A percentile compares a stretch with the other conserved stretches of the same genome.
These are phyloP conservation scores for Molanna angustata DNA, from an alignment of 2,888 invertebrate genomes.

Conservation along the genomic window DNA sequence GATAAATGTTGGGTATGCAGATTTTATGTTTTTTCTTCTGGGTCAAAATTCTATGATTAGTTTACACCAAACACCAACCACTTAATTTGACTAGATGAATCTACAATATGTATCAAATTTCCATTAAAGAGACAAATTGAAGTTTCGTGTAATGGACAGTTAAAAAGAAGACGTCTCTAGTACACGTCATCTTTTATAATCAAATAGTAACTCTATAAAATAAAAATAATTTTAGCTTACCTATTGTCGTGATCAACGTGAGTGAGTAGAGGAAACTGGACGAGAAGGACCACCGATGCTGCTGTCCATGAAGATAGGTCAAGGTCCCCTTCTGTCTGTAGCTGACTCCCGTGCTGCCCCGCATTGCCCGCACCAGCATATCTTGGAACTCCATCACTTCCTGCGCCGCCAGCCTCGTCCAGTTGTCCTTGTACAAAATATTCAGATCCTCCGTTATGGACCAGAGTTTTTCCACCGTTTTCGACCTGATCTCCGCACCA, in stretches of 20 bases:
- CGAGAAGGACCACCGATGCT: constrained; percentile 86
- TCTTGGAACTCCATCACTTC: constrained; percentile 84
- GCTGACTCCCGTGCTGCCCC: constrained; percentile 30
- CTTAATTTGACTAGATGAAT: too few species aligned
- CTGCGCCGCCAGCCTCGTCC: constrained; percentile 84
- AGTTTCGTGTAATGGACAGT: too few species aligned
- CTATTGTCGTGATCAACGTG: constrained; percentile 92
- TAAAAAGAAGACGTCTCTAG: too few species aligned
- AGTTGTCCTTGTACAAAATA: constrained; percentile 87
- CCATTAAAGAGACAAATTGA: too few species aligned
- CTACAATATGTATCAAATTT: too few species aligned
- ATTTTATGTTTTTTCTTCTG: too few species aligned
- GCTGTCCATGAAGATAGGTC: constrained; percentile 43
- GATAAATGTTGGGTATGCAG: too few species aligned
- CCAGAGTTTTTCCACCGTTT: constrained; percentile 79
- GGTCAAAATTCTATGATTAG: too few species aligned
- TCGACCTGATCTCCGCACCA: constrained; percentile 60
- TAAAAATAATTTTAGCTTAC: constrained; percentile 61
- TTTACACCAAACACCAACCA: too few species aligned
- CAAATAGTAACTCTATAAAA: too few species aligned
- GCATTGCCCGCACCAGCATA: constrained; percentile 51
- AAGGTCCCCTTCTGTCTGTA: constrained; percentile 26
- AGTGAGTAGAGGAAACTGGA: constrained; percentile 90
- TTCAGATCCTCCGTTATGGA: constrained; percentile 84
- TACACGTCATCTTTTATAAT: too few species aligned